Evolutionary conservation across 1,140 invertebrate genomes (phyloP).

Genomic region (Asbolus verrucosus): DNA sequence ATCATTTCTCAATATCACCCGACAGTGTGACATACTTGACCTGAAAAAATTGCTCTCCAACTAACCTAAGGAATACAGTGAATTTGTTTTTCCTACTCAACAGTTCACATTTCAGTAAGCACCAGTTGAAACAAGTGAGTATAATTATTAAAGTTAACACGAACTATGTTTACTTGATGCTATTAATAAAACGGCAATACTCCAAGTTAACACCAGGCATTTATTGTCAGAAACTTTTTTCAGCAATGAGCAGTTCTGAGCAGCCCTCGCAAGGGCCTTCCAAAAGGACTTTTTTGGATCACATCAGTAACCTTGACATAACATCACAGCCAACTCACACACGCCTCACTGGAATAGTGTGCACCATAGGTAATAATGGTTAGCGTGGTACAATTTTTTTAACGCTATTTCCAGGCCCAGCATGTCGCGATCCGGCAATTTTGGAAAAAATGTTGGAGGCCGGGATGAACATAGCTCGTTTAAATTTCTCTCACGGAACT

Average conservation of each 20-base stretch:
- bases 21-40: neutral
- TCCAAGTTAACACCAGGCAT: too few species aligned
- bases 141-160: neutral
- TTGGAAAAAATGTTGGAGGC: slow-evolving; percentile 75
- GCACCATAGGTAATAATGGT: slow-evolving; percentile 54
- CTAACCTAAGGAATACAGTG: too few species aligned
- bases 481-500: slow-evolving; percentile 82
- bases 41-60: too few species aligned
- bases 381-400: neutral
- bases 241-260: too few species aligned
- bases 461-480: slow-evolving; percentile 83
- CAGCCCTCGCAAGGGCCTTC: too few species aligned
- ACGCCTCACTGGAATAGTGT: slow-evolving; percentile 58
- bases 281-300: slow-evolving; percentile 51
- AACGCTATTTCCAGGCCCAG: slow-evolving; percentile 20
- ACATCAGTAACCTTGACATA: slow-evolving; percentile 57
- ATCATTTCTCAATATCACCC: slow-evolving; percentile 15
- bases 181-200: too few species aligned
- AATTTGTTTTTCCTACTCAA: too few species aligned
- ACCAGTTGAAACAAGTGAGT: neutral
- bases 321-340: slow-evolving; percentile 53
- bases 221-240: too few species aligned
- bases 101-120: too few species aligned
- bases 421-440: neutral
- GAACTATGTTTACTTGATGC: too few species aligned